phyloP scores from a whole-genome alignment of 1,140 invertebrate species.

The Elymnias hypermnestra region DNA sequence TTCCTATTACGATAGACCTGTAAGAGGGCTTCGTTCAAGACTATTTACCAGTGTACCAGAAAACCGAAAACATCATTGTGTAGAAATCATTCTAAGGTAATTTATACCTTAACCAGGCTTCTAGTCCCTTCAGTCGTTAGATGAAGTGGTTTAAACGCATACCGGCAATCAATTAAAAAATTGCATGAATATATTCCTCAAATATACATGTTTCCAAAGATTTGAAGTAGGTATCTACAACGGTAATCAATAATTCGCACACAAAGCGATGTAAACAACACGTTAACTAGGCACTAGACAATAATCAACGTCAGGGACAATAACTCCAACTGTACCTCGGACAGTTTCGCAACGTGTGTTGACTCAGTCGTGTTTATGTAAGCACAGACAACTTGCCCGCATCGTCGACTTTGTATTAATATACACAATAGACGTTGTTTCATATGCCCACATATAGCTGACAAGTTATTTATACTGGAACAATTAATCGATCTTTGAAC shows the following conservation, averaged over 20 bases:
- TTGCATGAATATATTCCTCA: no score
- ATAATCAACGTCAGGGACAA: conserved; percentile 16
- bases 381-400: background rate
- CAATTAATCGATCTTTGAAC: no score
- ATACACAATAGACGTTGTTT: background rate
- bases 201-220: no score
- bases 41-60: no score
- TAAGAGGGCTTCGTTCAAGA: no score
- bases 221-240: background rate
- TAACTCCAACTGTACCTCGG: conserved; percentile 6
- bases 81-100: no score
- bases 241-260: conserved; percentile 17
- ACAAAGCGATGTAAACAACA: conserved; percentile 20
- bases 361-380: conserved; percentile 20
- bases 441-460: background rate
- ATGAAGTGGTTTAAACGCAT: no score
- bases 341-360: conserved; percentile 21
- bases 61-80: no score
- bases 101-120: no score
- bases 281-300: conserved; percentile 17
- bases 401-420: background rate
- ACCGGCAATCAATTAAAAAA: no score
- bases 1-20: no score
- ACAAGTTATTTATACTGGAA: background rate
- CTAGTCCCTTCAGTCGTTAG: no score